These are phyloP conservation scores for Ennomos quercinarius DNA, from an alignment of 2,888 invertebrate species.

Conservation along the genomic window DNA sequence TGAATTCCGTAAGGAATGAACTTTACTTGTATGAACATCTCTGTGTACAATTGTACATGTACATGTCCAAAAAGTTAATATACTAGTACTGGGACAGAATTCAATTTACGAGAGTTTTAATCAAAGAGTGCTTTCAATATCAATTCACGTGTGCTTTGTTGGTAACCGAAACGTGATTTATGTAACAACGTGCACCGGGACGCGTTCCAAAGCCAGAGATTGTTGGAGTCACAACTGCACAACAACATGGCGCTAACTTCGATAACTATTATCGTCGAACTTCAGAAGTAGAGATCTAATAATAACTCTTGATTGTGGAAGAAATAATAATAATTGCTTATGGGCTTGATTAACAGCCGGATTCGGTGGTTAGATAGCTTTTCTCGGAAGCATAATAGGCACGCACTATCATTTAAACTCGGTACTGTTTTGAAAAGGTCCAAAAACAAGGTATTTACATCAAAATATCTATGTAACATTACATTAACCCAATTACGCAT, in stretches of 20 bases:
- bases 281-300: too few species aligned
- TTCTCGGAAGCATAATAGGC: too few species aligned
- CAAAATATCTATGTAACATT: too few species aligned
- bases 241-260: neutral
- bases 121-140: conserved; percentile 27
- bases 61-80: neutral
- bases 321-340: too few species aligned
- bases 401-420: too few species aligned
- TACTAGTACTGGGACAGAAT: conserved; percentile 13
- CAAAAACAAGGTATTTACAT: too few species aligned
- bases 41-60: too few species aligned
- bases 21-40: neutral
- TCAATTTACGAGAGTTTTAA: conserved; percentile 25
- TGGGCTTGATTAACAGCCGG: too few species aligned
- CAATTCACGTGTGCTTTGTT: conserved; percentile 17
- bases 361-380: too few species aligned
- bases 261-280: neutral
- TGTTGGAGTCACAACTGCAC: neutral
- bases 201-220: conserved; percentile 1
- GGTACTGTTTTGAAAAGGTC: too few species aligned
- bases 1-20: neutral
- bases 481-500: too few species aligned
- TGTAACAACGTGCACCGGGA: neutral
- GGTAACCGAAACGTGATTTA: conserved; percentile 10
- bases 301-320: too few species aligned